Evolutionary conservation across 1,140 invertebrate species (phyloP), one percentile per base, ranked within the genome.

Genomic region (Drosophila sucinea): DNA sequence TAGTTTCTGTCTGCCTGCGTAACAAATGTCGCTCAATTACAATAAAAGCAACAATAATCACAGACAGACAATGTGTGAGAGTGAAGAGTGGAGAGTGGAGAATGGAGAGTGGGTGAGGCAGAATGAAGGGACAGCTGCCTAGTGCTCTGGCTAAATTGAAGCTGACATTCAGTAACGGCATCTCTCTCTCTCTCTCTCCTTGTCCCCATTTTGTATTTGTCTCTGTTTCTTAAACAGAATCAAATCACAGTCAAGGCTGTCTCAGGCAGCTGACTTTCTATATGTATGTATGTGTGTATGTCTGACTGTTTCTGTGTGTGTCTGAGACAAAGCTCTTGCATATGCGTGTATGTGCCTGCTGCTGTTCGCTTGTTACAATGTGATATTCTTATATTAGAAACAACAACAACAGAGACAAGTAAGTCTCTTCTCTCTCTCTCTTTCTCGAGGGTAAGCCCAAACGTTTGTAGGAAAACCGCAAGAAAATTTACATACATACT

Each of bases 1-100:
- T 58, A 35, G 32, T 58, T 58, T 57, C 55, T 27, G 47, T 35
- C 7, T 58, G 66, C 40, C 77, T 83, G 68, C 44, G 35, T 54
- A 73, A 74, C 54, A 79, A 79, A 75, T 79, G 75, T 67, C 80
- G 38, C 71, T 61, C 78, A 69, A 75, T 75, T 76, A 77, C 70
- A 71, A 54, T 61, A 67, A 69, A 72, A 62, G 62, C 56, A 68
- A 67, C 65, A 61, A 71, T 63, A 79, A 82, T 78, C 44, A 51
- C n/a, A 64, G 81, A 68, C 65, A 67, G 47, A 57, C 60, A 17
- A 40, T 17, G 27, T 47, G 56, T 44, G 54, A 54, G 40, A 23
- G 5, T 5, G 25, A n/a, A 10, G 40, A 3, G 11, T 5, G 6
- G 47, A 62, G 41, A 47, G 23, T 3, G 51, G 32, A 40, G 41